Conservation (phyloP, 2,888 invertebrate genomes). For the Caenorhabditis sp. region DNA sequence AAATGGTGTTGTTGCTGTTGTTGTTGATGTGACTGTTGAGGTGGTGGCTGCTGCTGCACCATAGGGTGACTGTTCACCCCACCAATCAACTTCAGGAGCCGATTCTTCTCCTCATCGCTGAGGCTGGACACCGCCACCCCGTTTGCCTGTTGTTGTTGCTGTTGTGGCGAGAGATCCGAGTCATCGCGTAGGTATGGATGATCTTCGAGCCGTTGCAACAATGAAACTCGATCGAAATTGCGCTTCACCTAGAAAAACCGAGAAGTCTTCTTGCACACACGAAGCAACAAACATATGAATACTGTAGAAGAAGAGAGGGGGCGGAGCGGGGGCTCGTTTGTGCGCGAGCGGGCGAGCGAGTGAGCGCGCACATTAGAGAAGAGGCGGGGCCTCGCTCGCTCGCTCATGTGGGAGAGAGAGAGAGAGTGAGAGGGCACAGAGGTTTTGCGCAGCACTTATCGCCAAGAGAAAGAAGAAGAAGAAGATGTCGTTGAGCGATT, state of each 20-base stretch:
- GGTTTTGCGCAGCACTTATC: not conserved
- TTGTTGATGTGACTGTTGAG: slow-evolving; percentile 4
- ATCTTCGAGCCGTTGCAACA: slow-evolving; percentile 36
- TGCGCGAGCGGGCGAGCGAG: slow-evolving; percentile 1
- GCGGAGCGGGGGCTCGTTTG: slow-evolving; percentile 1
- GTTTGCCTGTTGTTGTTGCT: not conserved
- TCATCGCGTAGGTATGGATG: slow-evolving; percentile 42
- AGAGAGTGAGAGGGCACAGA: not conserved
- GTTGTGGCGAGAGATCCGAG: slow-evolving; percentile 13
- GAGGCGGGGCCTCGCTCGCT: slow-evolving; percentile 11
- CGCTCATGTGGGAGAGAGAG: not conserved
- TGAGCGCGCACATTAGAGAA: not conserved
- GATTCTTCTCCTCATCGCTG: slow-evolving; percentile 31
- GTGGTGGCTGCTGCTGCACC: not conserved
- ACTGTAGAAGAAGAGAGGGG: slow-evolving; percentile 1
- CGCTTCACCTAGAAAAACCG: slow-evolving; percentile 27
- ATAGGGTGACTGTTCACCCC: no score
- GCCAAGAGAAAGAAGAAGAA: slow-evolving; percentile 1
- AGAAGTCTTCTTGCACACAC: no score
- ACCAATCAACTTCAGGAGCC: slow-evolving; percentile 28
- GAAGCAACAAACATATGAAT: no score
- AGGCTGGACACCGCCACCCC: slow-evolving; percentile 17
- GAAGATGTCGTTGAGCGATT: not conserved
- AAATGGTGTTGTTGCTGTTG: slow-evolving; percentile 18
- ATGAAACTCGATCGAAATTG: slow-evolving; percentile 32